Base-by-base conservation (phyloP, 1,140 invertebrate species). In the Hyphantria cunea region DNA sequence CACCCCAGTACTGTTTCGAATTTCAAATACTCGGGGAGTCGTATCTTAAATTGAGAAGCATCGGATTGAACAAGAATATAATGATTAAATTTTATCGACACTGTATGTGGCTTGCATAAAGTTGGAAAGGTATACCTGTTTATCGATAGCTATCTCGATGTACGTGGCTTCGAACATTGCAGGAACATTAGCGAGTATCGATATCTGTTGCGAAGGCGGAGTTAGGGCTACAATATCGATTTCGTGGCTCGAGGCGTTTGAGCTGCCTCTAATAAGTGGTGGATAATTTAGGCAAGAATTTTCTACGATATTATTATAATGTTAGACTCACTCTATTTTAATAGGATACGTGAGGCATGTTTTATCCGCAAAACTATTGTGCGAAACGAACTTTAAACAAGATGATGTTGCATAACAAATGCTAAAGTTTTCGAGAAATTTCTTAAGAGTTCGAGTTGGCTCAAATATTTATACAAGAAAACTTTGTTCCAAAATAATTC, bases 281-380 rank as follows among this genome's bases (percentile, higher is more conserved):
- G 72, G 69, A 80, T 82, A 82, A 80, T 77, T 79, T 78, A 71
- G 74, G 74, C 70, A 68, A 63, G 67, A 70, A 72, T 77, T 74
- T n/a, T 71, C 65, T 69, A 53, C 58, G 39, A 53, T 48, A 61
- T 54, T 66, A 64, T 66, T 54, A 66, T 42, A 70, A 59, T 60
- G 31, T 53, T 45, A 33, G 39, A 17, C 31, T n/a, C 41, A 37
- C 34, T 59, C 60, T 49, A 31, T 33, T 62, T 59, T 53, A 60
- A 44, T 44, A 44, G 34, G 47, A 39, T 39, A 39, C 7, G 7
- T 9, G 8, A 39, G n/a, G 37, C 37, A 39, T 39, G 7, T 7
- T 39, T 39, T 3, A 31, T 6, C 41, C 41, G 3, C 41, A 44
- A n/a, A 45, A 37, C 41, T 37, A 34, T 34, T 52, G 17, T 52